Evolutionary conservation across 2,797 vertebrate species (phyloP), one percentile per base, ranked within the genome.

Genomic region (Coracias cyanogaster): DNA sequence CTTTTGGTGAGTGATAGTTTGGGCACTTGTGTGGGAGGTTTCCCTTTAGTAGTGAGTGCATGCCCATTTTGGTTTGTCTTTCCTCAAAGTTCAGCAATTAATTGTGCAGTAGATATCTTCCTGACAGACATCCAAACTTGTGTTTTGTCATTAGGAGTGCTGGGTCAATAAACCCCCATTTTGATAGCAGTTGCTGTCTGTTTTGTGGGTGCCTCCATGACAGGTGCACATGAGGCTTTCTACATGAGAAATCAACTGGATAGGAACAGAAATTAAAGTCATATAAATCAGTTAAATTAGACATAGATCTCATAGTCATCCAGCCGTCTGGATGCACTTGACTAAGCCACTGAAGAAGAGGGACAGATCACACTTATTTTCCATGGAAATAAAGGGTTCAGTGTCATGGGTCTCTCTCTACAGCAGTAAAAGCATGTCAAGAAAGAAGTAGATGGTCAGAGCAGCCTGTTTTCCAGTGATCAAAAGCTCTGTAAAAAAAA

Each of bases 351-450:
- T 25, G 51, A 54, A 65, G 60, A 43, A 84, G 6, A 57, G 21
- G 31, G 15, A 12, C 1, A 15, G 24, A 49, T 58, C 19, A 24
- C 21, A 15, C 0, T 0, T 10, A 24, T 52, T 25, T 31, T 76
- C 58, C 29, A 43, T 15, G 26, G 49, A 64, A 57, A 72, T 33
- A 76, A 66, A 45, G 39, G 8, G 7, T 29, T 55, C 26, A 9
- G 0, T 24, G 29, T 29, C 46, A 61, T 1, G 8, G 21, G 43
- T 16, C 6, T 54, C 16, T 35, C 33, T 9, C 29, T 81, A 31
- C 58, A 79, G 62, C 45, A 74, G 33, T 3, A 79, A 82, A 66
- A 12, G 41, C 45, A 5, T 12, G 21, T 51, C 65, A 71, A 80
- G 31, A 33, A 52, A 66, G 31, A 33, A 86, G 45, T 9, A 55